A percentile compares a stretch with the other conserved stretches of the same genome.
phyloP scores from a whole-genome alignment of 2,888 invertebrate species.

The Caenorhabditis afra region DNA sequence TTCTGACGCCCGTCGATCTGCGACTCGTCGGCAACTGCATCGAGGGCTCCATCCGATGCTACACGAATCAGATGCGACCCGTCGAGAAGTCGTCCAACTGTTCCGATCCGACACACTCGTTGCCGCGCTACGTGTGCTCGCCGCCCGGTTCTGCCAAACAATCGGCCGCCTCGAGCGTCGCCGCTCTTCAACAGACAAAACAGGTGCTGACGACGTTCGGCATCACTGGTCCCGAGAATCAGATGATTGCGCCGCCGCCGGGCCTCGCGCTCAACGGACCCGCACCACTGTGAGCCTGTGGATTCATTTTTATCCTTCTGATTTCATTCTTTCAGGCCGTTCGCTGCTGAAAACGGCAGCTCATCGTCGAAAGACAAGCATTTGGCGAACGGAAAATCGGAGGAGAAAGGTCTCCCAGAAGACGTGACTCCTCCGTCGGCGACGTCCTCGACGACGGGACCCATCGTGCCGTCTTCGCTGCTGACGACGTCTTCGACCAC shows the following conservation, averaged over 20 bases:
- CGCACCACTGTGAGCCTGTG: too few species aligned
- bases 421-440: background rate
- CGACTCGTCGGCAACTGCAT: constrained; percentile 61
- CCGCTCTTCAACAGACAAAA: background rate
- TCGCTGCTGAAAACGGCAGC: background rate
- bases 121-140: constrained; percentile 22
- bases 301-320: too few species aligned
- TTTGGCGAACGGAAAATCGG: too few species aligned
- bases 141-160: background rate
- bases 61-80: constrained; percentile 40
- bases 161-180: background rate
- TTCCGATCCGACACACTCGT: constrained; percentile 18
- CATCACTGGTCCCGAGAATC: too few species aligned
- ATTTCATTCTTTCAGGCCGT: constrained; percentile 8
- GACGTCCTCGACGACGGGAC: too few species aligned
- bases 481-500: too few species aligned
- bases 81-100: constrained; percentile 56
- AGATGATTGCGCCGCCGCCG: too few species aligned
- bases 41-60: constrained; percentile 42
- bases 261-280: background rate
- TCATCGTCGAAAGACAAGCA: too few species aligned
- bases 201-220: background rate
- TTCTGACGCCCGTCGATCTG: constrained; percentile 60
- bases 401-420: background rate
- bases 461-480: too few species aligned